A percentile compares a stretch with the other conserved stretches of the same genome.
These are phyloP conservation scores for Alviniconcha strummeri DNA, from an alignment of 2,888 invertebrate genomes.

Conservation along the genomic window DNA sequence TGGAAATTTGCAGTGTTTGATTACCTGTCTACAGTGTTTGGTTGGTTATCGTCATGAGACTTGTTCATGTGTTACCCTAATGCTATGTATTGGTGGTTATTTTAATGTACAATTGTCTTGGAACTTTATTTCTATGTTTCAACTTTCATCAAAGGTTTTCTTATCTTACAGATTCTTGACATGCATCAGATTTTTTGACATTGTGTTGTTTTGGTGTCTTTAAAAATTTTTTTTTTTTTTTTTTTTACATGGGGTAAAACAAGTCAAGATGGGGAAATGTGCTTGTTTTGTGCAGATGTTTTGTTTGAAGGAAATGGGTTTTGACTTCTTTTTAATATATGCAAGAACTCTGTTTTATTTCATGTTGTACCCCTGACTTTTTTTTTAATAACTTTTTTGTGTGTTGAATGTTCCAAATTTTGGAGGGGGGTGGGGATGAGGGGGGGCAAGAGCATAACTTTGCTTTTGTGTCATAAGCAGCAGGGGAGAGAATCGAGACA, in stretches of 20 bases:
- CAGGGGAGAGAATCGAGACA: slow-evolving; percentile 26
- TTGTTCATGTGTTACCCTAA: not conserved
- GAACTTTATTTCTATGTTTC: not conserved
- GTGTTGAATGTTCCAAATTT: not conserved
- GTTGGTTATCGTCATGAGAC: not conserved
- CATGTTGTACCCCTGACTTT: too few relatives aligned
- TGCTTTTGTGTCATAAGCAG: slow-evolving; percentile 38
- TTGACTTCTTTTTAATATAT: too few relatives aligned
- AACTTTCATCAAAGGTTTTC: not conserved
- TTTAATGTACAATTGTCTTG: not conserved
- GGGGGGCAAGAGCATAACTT: slow-evolving; percentile 25
- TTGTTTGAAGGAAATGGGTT: too few relatives aligned
- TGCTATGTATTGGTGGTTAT: not conserved
- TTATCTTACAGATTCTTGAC: not conserved
- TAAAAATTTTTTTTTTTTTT: not conserved
- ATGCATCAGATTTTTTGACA: not conserved
- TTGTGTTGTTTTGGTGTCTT: not conserved
- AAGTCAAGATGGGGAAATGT: too few relatives aligned
- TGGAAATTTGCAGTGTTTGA: too few relatives aligned
- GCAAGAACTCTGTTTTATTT: too few relatives aligned
- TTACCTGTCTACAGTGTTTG: not conserved
- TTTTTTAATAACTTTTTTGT: not conserved
- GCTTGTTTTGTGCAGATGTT: too few relatives aligned
- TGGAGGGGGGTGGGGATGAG: not conserved
- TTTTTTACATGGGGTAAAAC: not conserved